These are phyloP conservation scores for Romanogobio albipinnatus DNA, from an alignment of 2,113 vertebrate genomes.

Conservation along the genomic window DNA sequence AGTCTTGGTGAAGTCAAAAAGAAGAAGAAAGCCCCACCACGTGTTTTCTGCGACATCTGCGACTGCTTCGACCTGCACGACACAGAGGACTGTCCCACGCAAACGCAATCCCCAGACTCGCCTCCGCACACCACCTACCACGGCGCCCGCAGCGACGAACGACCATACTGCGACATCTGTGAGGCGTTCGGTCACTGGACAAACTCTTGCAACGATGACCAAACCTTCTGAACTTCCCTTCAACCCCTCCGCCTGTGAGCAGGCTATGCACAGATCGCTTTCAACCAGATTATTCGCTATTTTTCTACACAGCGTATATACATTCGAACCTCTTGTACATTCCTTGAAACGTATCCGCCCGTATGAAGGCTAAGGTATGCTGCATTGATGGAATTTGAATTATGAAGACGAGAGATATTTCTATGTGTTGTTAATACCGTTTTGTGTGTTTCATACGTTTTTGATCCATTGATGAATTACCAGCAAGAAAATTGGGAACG, in stretches of 20 bases:
- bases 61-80: slow-evolving; percentile 97
- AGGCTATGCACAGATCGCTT: slow-evolving; percentile 55
- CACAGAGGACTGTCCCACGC: slow-evolving; percentile 95
- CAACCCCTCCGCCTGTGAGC: slow-evolving; percentile 30
- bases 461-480: slow-evolving; percentile 14
- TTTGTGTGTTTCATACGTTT: slow-evolving; percentile 44
- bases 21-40: slow-evolving; percentile 85
- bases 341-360: slow-evolving; percentile 29
- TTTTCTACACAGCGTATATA: slow-evolving; percentile 72
- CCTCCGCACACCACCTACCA: slow-evolving; percentile 88
- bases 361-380: slow-evolving; percentile 60
- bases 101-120: slow-evolving; percentile 87
- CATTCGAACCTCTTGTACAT: slow-evolving; percentile 60
- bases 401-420: slow-evolving; percentile 50
- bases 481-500: background rate
- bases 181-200: slow-evolving; percentile 95
- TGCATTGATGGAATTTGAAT: slow-evolving; percentile 66
- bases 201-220: slow-evolving; percentile 89
- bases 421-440: slow-evolving; percentile 43
- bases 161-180: slow-evolving; percentile 95
- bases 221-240: slow-evolving; percentile 84
- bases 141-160: slow-evolving; percentile 82
- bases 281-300: slow-evolving; percentile 61
- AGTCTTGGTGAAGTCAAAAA: slow-evolving; percentile 66
- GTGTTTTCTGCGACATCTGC: slow-evolving; percentile 97